Evolutionary conservation across 2,888 invertebrate species (phyloP), one percentile per base, ranked within the genome.

Genomic region (Catocala fraxini): DNA sequence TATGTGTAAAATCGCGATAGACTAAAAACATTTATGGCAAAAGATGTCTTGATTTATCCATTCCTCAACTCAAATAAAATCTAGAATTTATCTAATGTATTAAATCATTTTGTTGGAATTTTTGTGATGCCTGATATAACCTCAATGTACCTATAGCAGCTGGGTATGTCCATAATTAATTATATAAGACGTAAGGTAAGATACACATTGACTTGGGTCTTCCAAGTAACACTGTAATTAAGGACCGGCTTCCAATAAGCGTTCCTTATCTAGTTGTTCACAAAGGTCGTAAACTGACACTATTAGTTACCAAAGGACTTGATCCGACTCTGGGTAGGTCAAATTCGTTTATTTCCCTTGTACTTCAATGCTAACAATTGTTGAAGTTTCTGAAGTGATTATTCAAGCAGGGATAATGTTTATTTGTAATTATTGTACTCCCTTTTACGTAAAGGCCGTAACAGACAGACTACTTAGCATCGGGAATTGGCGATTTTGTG

Each of bases 261-360:
- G 67, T 63, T 58, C 62, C 70, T 62, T 71, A 72, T 72, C 59
- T 70, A 63, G 55, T 71, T 47, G 59, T 56, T 64, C 57, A 49
- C 69, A 64, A 62, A 70, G 71, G 71, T 65, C 59, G 56, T 55
- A 68, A 45, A 56, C 59, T 60, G 56, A 56, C 46, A 43, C 54
- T 55, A 7, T 59, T 64, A 60, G 34, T 67, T 69, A 51, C 12
- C n/a, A 59, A 25, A 54, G 59, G 51, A 56, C 53, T 58, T 47
- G 25, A n/a, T 48, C 47, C 25, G 54, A 57, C 35, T 48, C 7
- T 47, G 49, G 60, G 12, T 63, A 46, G 64, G 63, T 64, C 56
- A 56, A 60, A 56, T 59, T 47, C 25, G 4, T 25, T 13, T 33
- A 15, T 55, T 63, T 55, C 15, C 58, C 63, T 58, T 70, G 58